Conservation (phyloP, 1,140 invertebrate genomes). For the Meloidogyne hapla region DNA sequence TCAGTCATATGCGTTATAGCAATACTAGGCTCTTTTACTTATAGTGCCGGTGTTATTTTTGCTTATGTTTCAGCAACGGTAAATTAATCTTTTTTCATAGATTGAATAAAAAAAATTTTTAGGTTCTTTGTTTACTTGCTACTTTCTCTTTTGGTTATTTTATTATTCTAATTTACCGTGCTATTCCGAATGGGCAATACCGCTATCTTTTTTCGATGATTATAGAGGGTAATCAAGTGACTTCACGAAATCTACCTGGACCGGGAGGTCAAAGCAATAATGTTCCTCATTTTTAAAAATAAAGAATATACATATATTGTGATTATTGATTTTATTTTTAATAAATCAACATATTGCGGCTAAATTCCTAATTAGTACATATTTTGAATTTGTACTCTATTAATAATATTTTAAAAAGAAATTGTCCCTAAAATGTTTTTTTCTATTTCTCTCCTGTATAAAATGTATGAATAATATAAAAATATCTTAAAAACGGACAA, state of each 20-base stretch:
- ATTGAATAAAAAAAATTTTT: slow-evolving; percentile 8
- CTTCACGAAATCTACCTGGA: slow-evolving; percentile 14
- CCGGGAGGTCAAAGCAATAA: background rate
- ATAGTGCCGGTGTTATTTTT: slow-evolving; percentile 23
- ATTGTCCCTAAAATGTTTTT: too few species aligned
- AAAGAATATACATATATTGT: too few species aligned
- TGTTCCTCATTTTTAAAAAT: background rate
- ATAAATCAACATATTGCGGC: too few species aligned
- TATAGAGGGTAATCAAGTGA: slow-evolving; percentile 26
- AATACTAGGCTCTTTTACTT: slow-evolving; percentile 18
- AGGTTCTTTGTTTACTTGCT: slow-evolving; percentile 31
- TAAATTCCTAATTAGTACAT: too few species aligned
- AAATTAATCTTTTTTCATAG: background rate
- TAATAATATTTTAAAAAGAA: too few species aligned
- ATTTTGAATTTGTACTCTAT: too few species aligned
- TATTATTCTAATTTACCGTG: slow-evolving; percentile 36
- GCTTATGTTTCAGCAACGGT: slow-evolving; percentile 41
- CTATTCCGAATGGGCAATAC: slow-evolving; percentile 30
- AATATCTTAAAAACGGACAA: too few species aligned
- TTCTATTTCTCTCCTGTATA: too few species aligned
- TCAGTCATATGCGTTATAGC: slow-evolving; percentile 36
- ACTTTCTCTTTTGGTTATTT: slow-evolving; percentile 32
- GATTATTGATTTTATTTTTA: too few species aligned
- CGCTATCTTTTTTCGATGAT: slow-evolving; percentile 45
- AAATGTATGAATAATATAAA: too few species aligned